A percentile compares a stretch with the other conserved stretches of the same genome.
These are phyloP conservation scores for Megamerina dolium DNA, from an alignment of 2,888 invertebrate species.

Conservation along the genomic window DNA sequence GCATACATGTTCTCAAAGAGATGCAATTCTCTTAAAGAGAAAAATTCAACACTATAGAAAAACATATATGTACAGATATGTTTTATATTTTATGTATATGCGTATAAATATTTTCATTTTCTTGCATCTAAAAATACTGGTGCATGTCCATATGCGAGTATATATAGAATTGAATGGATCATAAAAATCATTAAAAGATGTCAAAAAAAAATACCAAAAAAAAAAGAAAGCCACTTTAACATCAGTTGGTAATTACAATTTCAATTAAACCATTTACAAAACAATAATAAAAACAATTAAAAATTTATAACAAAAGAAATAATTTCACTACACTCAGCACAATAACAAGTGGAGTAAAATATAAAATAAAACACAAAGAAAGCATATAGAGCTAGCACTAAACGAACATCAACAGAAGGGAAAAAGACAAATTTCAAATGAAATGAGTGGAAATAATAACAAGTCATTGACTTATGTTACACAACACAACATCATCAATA, in stretches of 20 bases:
- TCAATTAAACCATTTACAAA: background rate
- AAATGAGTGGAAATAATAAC: background rate
- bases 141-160: no score
- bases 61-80: no score
- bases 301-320: background rate
- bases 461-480: slow-evolving; percentile 1
- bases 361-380: background rate
- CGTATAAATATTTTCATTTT: no score
- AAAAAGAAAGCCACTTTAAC: no score
- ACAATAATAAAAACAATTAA: background rate
- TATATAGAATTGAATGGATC: no score
- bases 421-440: no score
- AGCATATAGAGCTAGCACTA: no score
- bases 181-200: background rate
- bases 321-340: background rate
- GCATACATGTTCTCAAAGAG: no score
- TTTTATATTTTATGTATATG: no score
- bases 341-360: background rate
- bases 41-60: no score
- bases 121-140: no score
- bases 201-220: background rate
- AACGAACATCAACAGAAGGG: background rate
- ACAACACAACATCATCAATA: background rate
- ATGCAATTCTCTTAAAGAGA: no score
- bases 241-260: background rate